phyloP scores from a whole-genome alignment of 35 echinoderm and acorn worm genomes.

The Stichopus chloronotus region DNA sequence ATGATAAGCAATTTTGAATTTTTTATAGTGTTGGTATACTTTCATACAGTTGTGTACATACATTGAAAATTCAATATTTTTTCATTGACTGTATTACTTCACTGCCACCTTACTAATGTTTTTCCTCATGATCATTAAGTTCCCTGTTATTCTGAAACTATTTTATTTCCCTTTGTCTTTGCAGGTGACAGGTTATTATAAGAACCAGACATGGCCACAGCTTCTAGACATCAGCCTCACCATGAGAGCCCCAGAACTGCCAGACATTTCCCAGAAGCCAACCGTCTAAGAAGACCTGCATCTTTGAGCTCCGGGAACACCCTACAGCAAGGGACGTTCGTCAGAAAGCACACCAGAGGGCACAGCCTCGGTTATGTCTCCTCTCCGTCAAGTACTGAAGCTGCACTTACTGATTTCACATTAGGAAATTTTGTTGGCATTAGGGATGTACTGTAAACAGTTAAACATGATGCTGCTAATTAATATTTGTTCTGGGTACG shows the following conservation, averaged over 20 bases:
- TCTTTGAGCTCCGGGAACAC: conserved; percentile 13
- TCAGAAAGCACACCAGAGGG: conserved; percentile 48
- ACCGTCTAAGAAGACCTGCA: conserved; percentile 23
- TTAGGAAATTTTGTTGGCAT: neutral
- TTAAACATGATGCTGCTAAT: neutral
- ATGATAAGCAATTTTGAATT: too few species aligned
- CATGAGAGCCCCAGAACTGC: conserved; percentile 31
- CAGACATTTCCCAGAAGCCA: neutral
- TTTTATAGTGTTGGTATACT: too few species aligned
- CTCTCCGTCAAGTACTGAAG: conserved; percentile 35
- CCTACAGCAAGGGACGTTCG: neutral
- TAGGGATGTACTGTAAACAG: neutral
- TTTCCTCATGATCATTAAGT: too few species aligned
- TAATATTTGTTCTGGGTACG: too few species aligned
- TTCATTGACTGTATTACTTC: too few species aligned
- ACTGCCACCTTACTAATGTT: too few species aligned
- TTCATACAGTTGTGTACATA: too few species aligned
- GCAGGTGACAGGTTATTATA: too few species aligned
- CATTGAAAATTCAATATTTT: too few species aligned
- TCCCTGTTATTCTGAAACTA: too few species aligned
- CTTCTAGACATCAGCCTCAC: conserved; percentile 4
- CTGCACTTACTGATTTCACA: neutral
- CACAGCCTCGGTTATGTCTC: conserved; percentile 47
- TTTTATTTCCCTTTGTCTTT: too few species aligned
- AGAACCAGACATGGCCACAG: neutral